Evolutionary conservation across 2,797 vertebrate genomes (phyloP).

Genomic region (Bradypus variegatus): DNA sequence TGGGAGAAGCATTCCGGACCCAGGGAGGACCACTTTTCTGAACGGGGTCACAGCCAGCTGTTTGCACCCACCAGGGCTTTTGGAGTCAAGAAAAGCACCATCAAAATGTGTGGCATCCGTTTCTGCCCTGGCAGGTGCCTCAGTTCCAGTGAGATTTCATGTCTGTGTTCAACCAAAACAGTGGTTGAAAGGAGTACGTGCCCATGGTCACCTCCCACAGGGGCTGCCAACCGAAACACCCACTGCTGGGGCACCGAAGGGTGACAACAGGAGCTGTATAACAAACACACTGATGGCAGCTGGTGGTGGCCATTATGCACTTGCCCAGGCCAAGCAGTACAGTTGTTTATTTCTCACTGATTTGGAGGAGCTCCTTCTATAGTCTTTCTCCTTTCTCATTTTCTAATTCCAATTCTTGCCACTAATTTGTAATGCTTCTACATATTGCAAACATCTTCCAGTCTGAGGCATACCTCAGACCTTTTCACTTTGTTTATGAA

Average conservation of each 20-base stretch:
- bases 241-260: neutral
- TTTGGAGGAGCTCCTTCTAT: neutral
- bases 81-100: neutral
- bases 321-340: no score
- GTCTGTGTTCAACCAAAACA: neutral
- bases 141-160: neutral
- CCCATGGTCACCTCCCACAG: neutral
- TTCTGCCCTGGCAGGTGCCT: no score
- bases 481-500: neutral
- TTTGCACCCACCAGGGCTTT: neutral
- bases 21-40: neutral
- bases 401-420: neutral
- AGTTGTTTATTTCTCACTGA: neutral
- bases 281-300: no score
- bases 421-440: no score
- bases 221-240: neutral
- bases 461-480: neutral
- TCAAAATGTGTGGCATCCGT: accelerated
- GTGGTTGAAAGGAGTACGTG: neutral
- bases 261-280: accelerated
- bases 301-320: no score
- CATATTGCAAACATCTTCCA: neutral
- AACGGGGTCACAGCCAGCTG: neutral
- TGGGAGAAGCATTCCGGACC: accelerated
- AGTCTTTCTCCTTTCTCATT: neutral